A percentile compares a stretch with the other conserved stretches of the same genome.
phyloP scores from a whole-genome alignment of 2,888 invertebrate species.

The Bombylius discolor region DNA sequence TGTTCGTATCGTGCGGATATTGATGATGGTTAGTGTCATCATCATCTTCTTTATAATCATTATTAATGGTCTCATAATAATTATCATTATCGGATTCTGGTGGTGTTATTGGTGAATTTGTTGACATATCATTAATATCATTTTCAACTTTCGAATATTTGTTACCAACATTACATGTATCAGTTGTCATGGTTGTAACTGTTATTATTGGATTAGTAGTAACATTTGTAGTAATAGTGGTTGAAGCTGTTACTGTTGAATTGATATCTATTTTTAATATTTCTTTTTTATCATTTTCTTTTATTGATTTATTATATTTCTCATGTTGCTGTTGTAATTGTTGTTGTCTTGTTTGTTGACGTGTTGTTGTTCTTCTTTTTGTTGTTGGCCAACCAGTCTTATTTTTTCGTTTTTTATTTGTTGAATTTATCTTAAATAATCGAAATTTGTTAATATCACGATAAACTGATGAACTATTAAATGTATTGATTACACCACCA shows the following conservation, averaged over 20 bases:
- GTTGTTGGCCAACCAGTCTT: constrained; percentile 70
- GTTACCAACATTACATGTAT: not conserved
- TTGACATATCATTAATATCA: not conserved
- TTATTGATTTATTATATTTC: not conserved
- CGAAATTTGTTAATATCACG: constrained; percentile 1
- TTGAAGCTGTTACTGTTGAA: too few relatives aligned
- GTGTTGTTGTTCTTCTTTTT: constrained; percentile 30
- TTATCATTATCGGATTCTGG: constrained; percentile 17
- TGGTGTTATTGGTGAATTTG: constrained; percentile 19
- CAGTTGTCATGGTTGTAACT: not conserved
- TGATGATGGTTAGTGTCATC: too few relatives aligned
- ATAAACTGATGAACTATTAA: not conserved
- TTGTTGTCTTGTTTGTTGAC: constrained; percentile 14
- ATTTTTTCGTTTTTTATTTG: constrained; percentile 41
- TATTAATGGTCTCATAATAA: not conserved
- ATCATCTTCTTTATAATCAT: too few relatives aligned
- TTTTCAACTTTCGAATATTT: not conserved
- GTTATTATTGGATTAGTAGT: too few relatives aligned
- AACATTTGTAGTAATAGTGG: too few relatives aligned
- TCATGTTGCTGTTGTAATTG: constrained; percentile 14
- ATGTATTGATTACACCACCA: too few relatives aligned
- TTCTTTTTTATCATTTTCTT: too few relatives aligned
- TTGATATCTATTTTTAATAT: too few relatives aligned
- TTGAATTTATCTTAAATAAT: constrained; percentile 8
- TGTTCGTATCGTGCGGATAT: not conserved